Conservation (phyloP, 1,140 invertebrate genomes). For the Tyrophagus putrescentiae region DNA sequence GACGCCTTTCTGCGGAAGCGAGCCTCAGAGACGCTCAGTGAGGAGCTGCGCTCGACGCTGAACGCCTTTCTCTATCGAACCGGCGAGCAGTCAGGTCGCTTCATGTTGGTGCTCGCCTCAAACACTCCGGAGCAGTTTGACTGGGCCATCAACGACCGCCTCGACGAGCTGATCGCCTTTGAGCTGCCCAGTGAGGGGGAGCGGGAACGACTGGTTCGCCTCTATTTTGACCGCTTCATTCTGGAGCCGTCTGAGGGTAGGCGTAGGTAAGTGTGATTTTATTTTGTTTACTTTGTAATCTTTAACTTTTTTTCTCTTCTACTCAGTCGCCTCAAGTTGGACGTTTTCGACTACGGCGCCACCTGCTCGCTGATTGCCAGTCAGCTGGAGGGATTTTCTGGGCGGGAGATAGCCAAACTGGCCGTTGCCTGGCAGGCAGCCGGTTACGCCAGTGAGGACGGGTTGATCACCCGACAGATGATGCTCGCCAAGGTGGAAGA, state of each 20-base stretch:
- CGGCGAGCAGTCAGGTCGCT: slow-evolving; percentile 84
- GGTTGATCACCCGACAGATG: slow-evolving; percentile 78
- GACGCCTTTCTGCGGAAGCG: slow-evolving; percentile 96
- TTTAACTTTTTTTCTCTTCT: too few relatives aligned
- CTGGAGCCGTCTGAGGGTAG: slow-evolving; percentile 68
- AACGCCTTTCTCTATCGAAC: slow-evolving; percentile 96
- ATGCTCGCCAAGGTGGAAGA: slow-evolving; percentile 67
- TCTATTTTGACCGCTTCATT: slow-evolving; percentile 95
- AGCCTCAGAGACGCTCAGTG: slow-evolving; percentile 79
- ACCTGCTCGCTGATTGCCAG: slow-evolving; percentile 73
- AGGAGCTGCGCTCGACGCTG: slow-evolving; percentile 79
- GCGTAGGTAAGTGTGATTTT: too few relatives aligned
- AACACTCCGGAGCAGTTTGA: slow-evolving; percentile 98
- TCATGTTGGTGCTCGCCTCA: slow-evolving; percentile 93
- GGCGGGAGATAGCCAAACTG: slow-evolving; percentile 88
- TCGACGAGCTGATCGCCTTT: slow-evolving; percentile 97
- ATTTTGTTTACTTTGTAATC: too few relatives aligned
- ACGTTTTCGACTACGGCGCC: slow-evolving; percentile 77
- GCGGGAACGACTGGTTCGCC: slow-evolving; percentile 71
- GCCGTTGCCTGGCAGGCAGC: slow-evolving; percentile 89
- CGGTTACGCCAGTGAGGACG: slow-evolving; percentile 86
- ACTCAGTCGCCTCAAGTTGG: slow-evolving; percentile 73
- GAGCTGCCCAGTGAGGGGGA: slow-evolving; percentile 70
- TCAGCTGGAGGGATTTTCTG: slow-evolving; percentile 78
- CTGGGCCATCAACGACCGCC: slow-evolving; percentile 88